Percentiles rank a stretch among this genome's conserved stretches.
These are phyloP conservation scores for Astreopora myriophthalma DNA, from an alignment of 64 coral and sea anemone species.

Conservation along the genomic window DNA sequence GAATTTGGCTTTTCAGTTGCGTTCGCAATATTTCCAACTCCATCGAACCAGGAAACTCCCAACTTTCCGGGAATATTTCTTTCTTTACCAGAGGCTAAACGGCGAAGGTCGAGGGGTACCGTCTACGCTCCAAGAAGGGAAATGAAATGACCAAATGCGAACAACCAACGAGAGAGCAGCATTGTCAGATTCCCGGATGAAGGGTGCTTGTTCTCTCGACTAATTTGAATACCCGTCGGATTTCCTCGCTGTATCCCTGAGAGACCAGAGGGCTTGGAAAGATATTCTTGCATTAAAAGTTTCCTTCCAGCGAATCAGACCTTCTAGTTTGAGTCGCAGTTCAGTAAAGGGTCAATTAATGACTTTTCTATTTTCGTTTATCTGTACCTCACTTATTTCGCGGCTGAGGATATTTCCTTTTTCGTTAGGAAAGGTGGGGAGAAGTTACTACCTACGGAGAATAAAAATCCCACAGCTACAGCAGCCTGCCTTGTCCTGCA, in stretches of 20 bases:
- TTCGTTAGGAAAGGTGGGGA: background rate
- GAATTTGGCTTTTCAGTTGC: slow-evolving; percentile 84
- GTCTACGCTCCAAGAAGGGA: background rate
- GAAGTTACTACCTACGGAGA: background rate
- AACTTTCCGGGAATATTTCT: slow-evolving; percentile 8
- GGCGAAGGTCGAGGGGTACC: slow-evolving; percentile 17
- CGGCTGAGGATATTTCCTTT: background rate
- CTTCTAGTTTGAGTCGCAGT: background rate
- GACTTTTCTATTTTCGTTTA: background rate
- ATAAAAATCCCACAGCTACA: background rate
- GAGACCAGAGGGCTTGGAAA: background rate
- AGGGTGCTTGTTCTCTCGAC: slow-evolving; percentile 23
- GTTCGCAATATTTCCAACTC: slow-evolving; percentile 92
- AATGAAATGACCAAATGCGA: slow-evolving; percentile 49
- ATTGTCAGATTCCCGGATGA: slow-evolving; percentile 6
- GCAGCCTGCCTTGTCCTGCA: background rate
- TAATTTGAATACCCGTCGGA: slow-evolving; percentile 3
- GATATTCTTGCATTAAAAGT: background rate
- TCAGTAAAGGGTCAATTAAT: background rate
- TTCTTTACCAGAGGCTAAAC: slow-evolving; percentile 11
- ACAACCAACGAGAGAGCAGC: slow-evolving; percentile 33
- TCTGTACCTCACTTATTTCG: background rate
- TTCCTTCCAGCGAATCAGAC: no score
- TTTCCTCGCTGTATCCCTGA: background rate
- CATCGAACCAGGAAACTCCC: slow-evolving; percentile 19